Evolutionary conservation across 2,113 vertebrate genomes (phyloP), one percentile per base, ranked within the genome.

Genomic region (Oreochromis niloticus): DNA sequence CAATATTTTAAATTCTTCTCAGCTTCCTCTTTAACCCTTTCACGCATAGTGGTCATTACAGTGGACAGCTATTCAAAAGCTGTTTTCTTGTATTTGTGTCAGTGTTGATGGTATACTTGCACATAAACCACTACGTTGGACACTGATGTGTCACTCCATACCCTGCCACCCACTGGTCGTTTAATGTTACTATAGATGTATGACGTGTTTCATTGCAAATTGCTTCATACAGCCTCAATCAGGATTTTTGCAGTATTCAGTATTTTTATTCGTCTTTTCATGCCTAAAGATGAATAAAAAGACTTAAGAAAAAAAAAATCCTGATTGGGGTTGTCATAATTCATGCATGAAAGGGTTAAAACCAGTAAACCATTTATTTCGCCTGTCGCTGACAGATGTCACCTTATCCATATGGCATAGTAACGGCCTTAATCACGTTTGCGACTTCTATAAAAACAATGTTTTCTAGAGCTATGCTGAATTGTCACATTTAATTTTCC

Each of bases 371-470:
- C 59, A 19, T 63, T 63, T 63, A 63, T 63, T 63, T 63, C 1
- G 1, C 16, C 30, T 3, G 1, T 63, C 5, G 2, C 32, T 63
- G 59, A 63, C 32, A 36, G 30, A 63, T 34, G 30, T 1, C 59
- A 34, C 30, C 16, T 2, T 63, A 11, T 19, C 59, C 30, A 34
- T 63, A 19, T 4, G 59, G 59, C 30, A 19, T 19, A 63, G 59
- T 63, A 63, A 63, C 19, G 9, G 3, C 59, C 59, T 9, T 63
- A 63, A 63, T 19, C 30, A 63, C 30, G 0, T 63, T 3, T 19
- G 1, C 0, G 0, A 63, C 59, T 19, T 63, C 9, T 63, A 36
- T 19, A 19, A 63, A 63, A 63, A 36, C 9, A 2, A 36, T 36
- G 30, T 63, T 27, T 27, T 27, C 27, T 27, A 27, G 27, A 27